Conservation (phyloP, 2,888 invertebrate species). For the Quadroppia sp. region DNA sequence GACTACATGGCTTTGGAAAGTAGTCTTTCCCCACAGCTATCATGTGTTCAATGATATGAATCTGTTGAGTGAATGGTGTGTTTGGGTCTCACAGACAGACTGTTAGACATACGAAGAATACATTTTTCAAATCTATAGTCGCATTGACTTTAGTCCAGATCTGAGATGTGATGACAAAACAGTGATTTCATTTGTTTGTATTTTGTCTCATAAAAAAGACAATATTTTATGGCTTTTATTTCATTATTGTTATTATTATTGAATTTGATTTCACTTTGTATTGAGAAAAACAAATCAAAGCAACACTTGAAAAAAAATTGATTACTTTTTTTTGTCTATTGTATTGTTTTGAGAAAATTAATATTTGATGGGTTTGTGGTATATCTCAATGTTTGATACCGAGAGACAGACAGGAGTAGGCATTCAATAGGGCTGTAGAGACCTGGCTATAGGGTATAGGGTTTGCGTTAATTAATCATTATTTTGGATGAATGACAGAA, state of each 20-base stretch:
- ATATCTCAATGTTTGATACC: too few relatives aligned
- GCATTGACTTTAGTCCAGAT: background rate
- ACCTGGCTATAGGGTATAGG: background rate
- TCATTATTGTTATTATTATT: background rate
- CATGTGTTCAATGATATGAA: slow-evolving; percentile 21
- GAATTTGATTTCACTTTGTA: too few relatives aligned
- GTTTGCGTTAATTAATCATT: slow-evolving; percentile 18
- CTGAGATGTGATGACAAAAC: background rate
- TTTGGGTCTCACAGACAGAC: background rate
- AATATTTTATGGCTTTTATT: background rate
- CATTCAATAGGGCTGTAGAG: background rate
- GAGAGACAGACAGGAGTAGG: too few relatives aligned
- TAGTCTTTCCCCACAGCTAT: background rate
- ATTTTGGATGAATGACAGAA: background rate
- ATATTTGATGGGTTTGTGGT: background rate
- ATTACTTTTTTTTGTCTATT: background rate
- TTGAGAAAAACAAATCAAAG: background rate
- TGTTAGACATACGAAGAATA: background rate
- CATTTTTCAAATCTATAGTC: background rate
- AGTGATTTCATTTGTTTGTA: background rate
- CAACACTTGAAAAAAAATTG: background rate
- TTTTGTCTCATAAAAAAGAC: too few relatives aligned
- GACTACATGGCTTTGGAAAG: background rate
- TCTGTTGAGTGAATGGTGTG: slow-evolving; percentile 14
- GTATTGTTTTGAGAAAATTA: background rate